Base-by-base conservation (phyloP, 1,140 invertebrate genomes). In the Zaprionus gabonicus region DNA sequence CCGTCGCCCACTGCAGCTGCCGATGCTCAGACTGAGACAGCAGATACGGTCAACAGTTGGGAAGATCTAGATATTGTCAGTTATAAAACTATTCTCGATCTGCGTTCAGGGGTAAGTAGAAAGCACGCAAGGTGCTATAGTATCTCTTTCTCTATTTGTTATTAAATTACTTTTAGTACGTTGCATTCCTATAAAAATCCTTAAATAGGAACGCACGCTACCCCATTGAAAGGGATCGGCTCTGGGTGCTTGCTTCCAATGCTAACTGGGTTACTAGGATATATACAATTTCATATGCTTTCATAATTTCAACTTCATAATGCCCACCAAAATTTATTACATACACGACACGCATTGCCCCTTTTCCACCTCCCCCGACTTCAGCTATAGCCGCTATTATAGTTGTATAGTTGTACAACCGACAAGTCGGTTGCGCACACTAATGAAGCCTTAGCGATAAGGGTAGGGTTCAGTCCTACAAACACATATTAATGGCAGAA, bases 21-120 rank as follows among this genome's bases (percentile, higher is more conserved):
- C 2, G 38, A 41, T 6, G 4, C 55, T 17, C 63, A 72, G 6
- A 58, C 53, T 0, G 76, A 76, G 6, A 63, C 73, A n/a, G 64
- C 82, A n/a, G 57, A 68, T 13, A 75, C 80, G 10, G 81, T 76
- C 12, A 92, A 91, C 25, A 87, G 69, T 3, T 95, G 94, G 94
- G 94, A 95, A 70, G 94, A 94, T 10, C 76, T 94, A 17, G 93
- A 93, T 10, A 85, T 94, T 70, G 93, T 95, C 3, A 93, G 93
- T 77, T 92, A 93, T 41, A 91, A 93, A 70, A 93, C 94, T 6
- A 72, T 95, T 27, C 90, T 93, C 62, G 93, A 95, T 72, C 82
- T 95, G 31, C 93, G 94, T 51, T 94, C 94, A 44, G 94, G 94
- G 92, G 94, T 95, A 78, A 94, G 92, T 86, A 25, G 7, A 49